A percentile compares a stretch with the other conserved stretches of the same genome.
phyloP scores from a whole-genome alignment of 2,888 invertebrate species.

The Meteorus cinctellus region DNA sequence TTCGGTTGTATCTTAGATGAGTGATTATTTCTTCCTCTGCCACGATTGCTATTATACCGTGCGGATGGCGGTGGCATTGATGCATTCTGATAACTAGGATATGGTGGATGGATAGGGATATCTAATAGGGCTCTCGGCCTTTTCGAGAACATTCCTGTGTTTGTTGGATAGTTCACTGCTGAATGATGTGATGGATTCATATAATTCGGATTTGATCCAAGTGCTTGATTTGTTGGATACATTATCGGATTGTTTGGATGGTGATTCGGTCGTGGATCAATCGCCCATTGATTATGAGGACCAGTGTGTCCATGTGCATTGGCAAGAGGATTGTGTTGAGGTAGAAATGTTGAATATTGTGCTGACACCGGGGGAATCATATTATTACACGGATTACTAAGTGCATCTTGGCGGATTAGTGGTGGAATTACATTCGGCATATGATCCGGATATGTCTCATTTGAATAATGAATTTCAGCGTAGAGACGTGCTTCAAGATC shows the following conservation, averaged over 20 bases:
- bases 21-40: not conserved
- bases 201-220: not conserved
- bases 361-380: not conserved
- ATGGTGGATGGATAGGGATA: not conserved
- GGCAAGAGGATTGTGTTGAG: no score
- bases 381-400: not conserved
- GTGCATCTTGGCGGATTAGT: not conserved
- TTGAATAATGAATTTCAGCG: slow-evolving; percentile 63
- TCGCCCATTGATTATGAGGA: not conserved
- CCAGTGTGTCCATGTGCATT: not conserved
- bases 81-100: not conserved
- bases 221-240: not conserved
- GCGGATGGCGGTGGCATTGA: not conserved
- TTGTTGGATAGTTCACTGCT: not conserved
- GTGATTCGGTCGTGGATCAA: not conserved
- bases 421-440: not conserved
- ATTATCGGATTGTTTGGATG: not conserved
- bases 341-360: not conserved
- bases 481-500: slow-evolving; percentile 64
- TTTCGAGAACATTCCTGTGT: not conserved
- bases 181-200: not conserved
- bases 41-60: not conserved
- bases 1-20: no score
- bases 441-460: slow-evolving; percentile 50
- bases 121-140: not conserved